Evolutionary conservation across 2,888 invertebrate genomes (phyloP).

Genomic region (Onchidella celtica): DNA sequence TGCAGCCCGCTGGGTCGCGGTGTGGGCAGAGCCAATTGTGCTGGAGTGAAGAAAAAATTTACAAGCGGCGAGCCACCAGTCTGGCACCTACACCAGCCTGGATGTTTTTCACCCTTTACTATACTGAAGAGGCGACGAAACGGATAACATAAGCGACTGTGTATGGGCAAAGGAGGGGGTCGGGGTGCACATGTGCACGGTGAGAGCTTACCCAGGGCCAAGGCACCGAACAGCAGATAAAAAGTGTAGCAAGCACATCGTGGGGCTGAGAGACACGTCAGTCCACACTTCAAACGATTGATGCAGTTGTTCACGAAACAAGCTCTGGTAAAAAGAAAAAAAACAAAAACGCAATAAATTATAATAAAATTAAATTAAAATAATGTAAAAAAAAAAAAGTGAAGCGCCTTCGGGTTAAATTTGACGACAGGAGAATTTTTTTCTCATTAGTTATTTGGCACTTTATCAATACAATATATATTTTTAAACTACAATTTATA

Average conservation of each 20-base stretch:
- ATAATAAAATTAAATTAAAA: background rate
- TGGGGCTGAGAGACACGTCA: background rate
- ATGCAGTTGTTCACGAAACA: background rate
- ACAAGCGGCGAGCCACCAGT: no score
- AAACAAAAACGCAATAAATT: background rate
- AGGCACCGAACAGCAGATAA: background rate
- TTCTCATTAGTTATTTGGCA: background rate
- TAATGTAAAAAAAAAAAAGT: background rate
- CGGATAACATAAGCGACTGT: no score
- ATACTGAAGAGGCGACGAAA: no score
- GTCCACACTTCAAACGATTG: background rate
- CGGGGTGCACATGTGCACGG: no score
- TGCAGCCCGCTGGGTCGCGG: no score
- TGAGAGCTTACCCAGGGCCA: constrained; percentile 10
- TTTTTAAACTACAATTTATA: no score
- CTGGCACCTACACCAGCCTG: no score
- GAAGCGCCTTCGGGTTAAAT: background rate
- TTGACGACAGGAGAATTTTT: background rate
- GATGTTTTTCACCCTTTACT: no score
- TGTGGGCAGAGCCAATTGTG: no score
- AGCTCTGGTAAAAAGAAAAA: constrained; percentile 1
- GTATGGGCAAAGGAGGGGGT: no score
- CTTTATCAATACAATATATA: background rate
- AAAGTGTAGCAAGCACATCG: constrained; percentile 1
- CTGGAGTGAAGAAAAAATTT: no score